Conservation (phyloP, 2,113 vertebrate species). For the Eulemur macaco region DNA sequence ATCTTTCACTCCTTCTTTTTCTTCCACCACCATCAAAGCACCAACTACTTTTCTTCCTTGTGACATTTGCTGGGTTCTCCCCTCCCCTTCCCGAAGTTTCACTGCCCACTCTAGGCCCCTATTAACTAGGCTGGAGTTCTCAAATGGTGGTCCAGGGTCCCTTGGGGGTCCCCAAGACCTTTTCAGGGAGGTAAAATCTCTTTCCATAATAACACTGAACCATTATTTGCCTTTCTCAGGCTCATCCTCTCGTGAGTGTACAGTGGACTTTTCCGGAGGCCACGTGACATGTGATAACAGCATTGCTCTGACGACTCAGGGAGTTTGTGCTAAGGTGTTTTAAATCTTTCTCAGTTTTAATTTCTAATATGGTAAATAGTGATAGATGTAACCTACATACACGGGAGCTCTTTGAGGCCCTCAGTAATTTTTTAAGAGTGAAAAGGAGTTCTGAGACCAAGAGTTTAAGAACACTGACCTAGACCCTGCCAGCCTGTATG, state of each 20-base stretch:
- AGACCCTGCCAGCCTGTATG: background rate
- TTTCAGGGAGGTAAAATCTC: background rate
- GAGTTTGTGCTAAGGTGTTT: background rate
- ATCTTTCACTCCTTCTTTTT: background rate
- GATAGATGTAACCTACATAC: background rate
- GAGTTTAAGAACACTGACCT: background rate
- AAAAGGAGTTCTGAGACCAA: background rate
- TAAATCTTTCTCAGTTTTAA: background rate
- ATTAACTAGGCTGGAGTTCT: background rate
- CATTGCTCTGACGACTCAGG: background rate
- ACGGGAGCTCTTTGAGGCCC: background rate
- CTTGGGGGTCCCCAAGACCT: background rate
- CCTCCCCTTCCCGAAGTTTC: fast-evolving
- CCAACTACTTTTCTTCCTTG: background rate
- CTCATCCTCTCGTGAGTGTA: no score
- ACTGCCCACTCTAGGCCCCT: background rate
- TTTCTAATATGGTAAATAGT: background rate
- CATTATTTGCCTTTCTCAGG: background rate
- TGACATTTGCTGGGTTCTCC: background rate
- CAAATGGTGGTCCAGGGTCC: background rate
- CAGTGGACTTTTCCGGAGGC: background rate
- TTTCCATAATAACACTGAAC: background rate
- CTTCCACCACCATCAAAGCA: background rate
- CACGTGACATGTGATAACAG: fast-evolving
- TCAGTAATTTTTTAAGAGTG: background rate